phyloP scores from a whole-genome alignment of 2,113 vertebrate genomes.

The Pituophis catenifer region DNA sequence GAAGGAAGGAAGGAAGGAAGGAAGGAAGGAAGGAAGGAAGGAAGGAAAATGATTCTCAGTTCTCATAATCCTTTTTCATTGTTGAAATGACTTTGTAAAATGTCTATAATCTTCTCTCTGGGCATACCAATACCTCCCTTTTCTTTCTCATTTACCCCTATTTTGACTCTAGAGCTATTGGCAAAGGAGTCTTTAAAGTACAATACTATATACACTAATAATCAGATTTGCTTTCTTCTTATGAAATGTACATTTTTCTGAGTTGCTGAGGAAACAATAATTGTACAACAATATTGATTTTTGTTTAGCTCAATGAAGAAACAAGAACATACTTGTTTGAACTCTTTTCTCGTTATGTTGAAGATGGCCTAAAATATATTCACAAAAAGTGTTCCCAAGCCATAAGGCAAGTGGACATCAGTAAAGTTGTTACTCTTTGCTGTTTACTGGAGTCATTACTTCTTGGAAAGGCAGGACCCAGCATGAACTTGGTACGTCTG shows the following conservation, averaged over 20 bases:
- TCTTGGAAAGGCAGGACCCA: slow-evolving; percentile 68
- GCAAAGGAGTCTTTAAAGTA: neutral
- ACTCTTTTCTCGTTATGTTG: slow-evolving; percentile 78
- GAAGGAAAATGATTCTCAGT: neutral
- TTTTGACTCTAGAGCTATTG: neutral
- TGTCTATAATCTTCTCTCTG: neutral
- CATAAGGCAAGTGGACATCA: slow-evolving; percentile 85
- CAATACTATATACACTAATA: neutral
- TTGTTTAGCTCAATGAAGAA: slow-evolving; percentile 67
- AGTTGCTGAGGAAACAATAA: neutral
- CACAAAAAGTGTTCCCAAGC: slow-evolving; percentile 78
- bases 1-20: no score
- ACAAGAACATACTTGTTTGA: slow-evolving; percentile 70
- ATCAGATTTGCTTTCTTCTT: neutral
- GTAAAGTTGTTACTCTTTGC: slow-evolving; percentile 85
- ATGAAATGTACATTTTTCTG: neutral
- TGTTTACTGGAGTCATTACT: slow-evolving; percentile 81
- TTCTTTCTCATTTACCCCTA: neutral
- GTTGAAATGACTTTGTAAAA: neutral
- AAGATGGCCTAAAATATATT: slow-evolving; percentile 79
- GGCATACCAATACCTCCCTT: no score
- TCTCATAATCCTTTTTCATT: neutral
- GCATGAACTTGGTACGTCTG: slow-evolving; percentile 73
- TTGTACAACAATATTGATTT: slow-evolving; percentile 6
- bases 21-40: no score